Percentiles rank a stretch among this genome's conserved stretches.
phyloP scores from a whole-genome alignment of 2,113 vertebrate species.

The Bombycilla garrulus region DNA sequence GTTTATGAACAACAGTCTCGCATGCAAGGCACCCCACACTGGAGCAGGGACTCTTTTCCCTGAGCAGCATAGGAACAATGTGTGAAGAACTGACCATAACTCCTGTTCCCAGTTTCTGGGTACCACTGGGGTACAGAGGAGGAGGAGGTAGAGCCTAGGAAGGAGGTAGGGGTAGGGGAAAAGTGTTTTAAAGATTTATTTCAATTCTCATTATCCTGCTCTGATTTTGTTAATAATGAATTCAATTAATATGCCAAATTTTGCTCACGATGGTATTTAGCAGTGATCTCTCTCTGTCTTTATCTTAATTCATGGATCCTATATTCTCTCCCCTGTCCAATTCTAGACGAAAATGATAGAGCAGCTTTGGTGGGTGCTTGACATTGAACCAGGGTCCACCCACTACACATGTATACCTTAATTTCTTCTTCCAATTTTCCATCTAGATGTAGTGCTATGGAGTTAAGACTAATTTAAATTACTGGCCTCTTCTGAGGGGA shows the following conservation, averaged over 20 bases:
- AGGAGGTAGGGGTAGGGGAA: neutral
- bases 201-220: neutral
- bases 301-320: neutral
- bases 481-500: neutral
- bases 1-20: no score
- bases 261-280: neutral
- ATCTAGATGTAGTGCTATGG: neutral
- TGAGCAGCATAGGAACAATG: rapidly evolving
- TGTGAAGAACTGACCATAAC: neutral
- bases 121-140: no score
- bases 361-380: neutral
- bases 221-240: neutral
- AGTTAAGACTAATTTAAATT: neutral
- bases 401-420: neutral
- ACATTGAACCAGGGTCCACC: neutral
- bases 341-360: neutral
- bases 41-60: neutral
- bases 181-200: neutral
- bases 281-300: neutral
- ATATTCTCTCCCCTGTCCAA: neutral
- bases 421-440: neutral
- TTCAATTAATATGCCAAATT: neutral
- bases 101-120: neutral
- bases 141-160: neutral
- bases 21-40: rapidly evolving